phyloP scores from a whole-genome alignment of 2,797 vertebrate species.

The Dendrocincla fuliginosa region DNA sequence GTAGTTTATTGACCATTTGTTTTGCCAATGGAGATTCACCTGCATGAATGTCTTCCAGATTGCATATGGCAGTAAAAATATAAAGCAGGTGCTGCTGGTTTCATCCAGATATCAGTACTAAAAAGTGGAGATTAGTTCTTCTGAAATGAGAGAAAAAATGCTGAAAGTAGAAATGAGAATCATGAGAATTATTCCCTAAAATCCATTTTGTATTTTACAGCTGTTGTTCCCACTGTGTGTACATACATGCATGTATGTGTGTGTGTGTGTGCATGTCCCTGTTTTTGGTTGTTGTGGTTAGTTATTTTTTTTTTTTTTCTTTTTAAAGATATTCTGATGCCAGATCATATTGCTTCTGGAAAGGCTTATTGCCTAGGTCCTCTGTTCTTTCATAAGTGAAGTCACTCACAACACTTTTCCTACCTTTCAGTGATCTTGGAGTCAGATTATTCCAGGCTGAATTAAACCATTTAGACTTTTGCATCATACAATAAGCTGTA shows the following conservation, averaged over 20 bases:
- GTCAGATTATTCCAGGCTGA: not conserved
- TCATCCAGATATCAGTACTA: not conserved
- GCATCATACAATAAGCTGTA: not conserved
- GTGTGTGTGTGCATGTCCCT: rapidly evolving
- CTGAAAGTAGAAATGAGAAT: not conserved
- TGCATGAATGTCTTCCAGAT: not conserved
- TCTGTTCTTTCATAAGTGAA: not conserved
- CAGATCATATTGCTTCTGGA: not conserved
- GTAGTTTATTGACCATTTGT: not conserved
- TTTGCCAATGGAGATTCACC: not conserved
- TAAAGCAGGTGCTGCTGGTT: not conserved
- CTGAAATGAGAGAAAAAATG: not conserved
- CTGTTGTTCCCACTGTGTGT: not conserved
- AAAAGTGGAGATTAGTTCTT: not conserved
- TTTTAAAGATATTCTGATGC: not conserved
- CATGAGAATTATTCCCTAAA: not conserved
- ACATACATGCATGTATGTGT: rapidly evolving
- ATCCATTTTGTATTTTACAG: not conserved
- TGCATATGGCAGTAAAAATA: not conserved
- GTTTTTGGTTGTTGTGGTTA: not conserved
- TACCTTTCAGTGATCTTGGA: not conserved
- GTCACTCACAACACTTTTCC: not conserved
- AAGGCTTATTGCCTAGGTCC: not conserved
- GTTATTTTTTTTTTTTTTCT: too few species aligned
- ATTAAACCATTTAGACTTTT: not conserved